A percentile compares a stretch with the other conserved stretches of the same genome.
Evolutionary conservation across 2,797 vertebrate species (phyloP).

Genomic region (Mormyrus proboscirostris): DNA sequence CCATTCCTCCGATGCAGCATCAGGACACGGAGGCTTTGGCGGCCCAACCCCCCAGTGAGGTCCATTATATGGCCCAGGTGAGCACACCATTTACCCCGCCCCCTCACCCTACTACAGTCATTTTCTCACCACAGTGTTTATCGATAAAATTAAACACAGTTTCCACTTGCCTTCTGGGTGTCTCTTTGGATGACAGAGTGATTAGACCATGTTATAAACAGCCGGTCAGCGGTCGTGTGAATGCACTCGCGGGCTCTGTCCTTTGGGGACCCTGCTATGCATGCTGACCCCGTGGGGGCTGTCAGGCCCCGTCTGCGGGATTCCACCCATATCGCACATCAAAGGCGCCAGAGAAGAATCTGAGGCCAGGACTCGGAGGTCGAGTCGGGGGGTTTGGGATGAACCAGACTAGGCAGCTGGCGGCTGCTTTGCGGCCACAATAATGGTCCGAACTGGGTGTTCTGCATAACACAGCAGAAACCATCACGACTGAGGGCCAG

Average conservation of each 20-base stretch:
- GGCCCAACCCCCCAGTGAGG: conserved; percentile 55
- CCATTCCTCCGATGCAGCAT: conserved; percentile 55
- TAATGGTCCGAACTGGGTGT: neutral
- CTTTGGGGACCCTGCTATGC: neutral
- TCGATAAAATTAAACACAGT: neutral
- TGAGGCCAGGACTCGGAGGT: neutral
- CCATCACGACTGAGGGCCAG: neutral
- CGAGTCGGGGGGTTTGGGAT: neutral
- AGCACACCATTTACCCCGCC: conserved; percentile 38
- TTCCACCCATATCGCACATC: neutral
- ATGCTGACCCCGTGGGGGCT: neutral
- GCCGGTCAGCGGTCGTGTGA: neutral
- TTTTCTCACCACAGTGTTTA: neutral
- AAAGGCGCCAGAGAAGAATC: neutral
- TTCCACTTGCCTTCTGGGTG: neutral
- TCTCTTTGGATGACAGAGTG: neutral
- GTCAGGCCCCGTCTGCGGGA: neutral
- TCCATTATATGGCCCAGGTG: conserved; percentile 71
- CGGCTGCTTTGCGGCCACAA: neutral
- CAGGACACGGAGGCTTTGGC: conserved; percentile 60
- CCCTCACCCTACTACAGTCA: neutral
- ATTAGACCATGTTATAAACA: neutral
- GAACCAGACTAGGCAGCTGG: neutral
- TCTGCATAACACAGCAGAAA: neutral
- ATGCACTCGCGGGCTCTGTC: neutral